Percentiles rank a stretch among this genome's conserved stretches.
Conservation (phyloP, 2,888 invertebrate species). For the Pollenia amentaria region DNA sequence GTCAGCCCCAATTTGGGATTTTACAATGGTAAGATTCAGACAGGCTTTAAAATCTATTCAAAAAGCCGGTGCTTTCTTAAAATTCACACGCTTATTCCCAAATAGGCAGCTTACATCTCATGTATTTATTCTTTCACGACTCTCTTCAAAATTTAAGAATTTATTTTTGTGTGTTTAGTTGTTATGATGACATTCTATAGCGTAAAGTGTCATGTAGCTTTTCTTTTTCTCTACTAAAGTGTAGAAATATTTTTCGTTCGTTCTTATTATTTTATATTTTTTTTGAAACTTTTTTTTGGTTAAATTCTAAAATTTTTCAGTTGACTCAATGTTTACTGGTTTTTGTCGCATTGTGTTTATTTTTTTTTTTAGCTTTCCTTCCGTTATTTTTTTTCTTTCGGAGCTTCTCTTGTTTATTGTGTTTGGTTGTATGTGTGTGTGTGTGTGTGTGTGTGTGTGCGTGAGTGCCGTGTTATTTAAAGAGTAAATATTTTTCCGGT, state of each 20-base stretch:
- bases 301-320: constrained; percentile 53
- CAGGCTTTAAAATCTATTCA: no score
- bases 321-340: constrained; percentile 45
- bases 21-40: no score
- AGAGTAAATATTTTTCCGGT: constrained; percentile 65
- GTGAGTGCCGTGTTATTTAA: constrained; percentile 61
- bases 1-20: no score
- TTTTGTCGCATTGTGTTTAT: constrained; percentile 69
- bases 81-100: no score
- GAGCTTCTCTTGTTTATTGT: constrained; percentile 22
- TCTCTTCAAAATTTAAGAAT: background rate
- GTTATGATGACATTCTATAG: constrained; percentile 63
- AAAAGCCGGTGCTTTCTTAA: no score
- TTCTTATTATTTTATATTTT: constrained; percentile 26
- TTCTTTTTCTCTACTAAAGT: constrained; percentile 37
- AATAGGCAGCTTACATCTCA: background rate
- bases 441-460: constrained; percentile 31
- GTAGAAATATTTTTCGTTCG: constrained; percentile 57
- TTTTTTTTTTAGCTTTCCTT: constrained; percentile 44
- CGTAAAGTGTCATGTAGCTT: constrained; percentile 61
- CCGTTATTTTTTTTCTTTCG: constrained; percentile 3
- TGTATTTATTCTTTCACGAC: background rate
- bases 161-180: constrained; percentile 29
- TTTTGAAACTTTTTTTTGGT: constrained; percentile 28
- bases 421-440: constrained; percentile 24